Base-by-base conservation (phyloP, 1,140 invertebrate genomes). In the Diabrotica undecimpunctata region DNA sequence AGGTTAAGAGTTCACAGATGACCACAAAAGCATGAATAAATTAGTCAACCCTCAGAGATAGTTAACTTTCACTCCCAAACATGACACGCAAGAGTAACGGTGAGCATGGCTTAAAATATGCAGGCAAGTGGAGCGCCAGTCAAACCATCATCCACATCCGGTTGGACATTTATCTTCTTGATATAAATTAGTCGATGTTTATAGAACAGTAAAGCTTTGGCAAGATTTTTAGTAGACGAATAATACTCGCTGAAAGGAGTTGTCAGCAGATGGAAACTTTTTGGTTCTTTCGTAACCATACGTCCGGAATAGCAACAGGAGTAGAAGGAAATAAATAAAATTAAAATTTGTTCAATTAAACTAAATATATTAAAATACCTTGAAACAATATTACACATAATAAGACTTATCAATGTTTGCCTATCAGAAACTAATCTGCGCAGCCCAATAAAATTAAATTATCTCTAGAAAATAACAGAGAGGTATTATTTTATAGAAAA, bases 91-190 rank as follows among this genome's bases (percentile, higher is more conserved):
- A 54, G 12, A 54, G 41, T 46, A 46, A 46, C 41, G 41, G 41
- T n/a, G n/a, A 46, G 41, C n/a, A 10, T 46, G 8, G 6, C 41
- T 35, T 54, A 54, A 54, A 54, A 54, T 54, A 54, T 54, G 25
- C 53, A 54, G 9, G 9, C 53, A 54, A 54, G 53, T 54, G 25
- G 53, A 12, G 25, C 53, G 53, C 9, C 53, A 54, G 53, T 13
- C 53, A 54, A 54, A 54, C 53, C 53, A 54, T 54, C 53, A 54
- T 54, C 53, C 12, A 35, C 25, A 3, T 54, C 53, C 53, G 53
- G 53, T 54, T 54, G 25, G 53, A 54, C 53, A 54, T 54, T 54
- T 54, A 35, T 54, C 53, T 54, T 54, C 53, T 54, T 12, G 53
- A 54, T 54, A 12, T 12, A 54, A 54, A 13, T 54, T 13, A 35